Evolutionary conservation across 2,113 vertebrate species (phyloP).

Genomic region (Diadophis punctatus): DNA sequence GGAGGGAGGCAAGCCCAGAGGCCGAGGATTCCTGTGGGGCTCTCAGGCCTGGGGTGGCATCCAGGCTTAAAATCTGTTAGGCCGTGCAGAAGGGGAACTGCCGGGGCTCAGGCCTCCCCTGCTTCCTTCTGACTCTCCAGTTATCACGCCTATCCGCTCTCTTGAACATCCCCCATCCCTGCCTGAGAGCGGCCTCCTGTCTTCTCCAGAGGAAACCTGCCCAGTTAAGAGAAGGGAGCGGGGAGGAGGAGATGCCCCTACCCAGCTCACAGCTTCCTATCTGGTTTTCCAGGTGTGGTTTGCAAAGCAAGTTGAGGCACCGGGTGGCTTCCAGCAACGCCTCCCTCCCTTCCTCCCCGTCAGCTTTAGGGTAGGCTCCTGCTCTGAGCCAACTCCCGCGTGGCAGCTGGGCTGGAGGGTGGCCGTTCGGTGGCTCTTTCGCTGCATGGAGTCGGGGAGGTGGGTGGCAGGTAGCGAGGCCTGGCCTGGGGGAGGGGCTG

Average conservation of each 20-base stretch:
- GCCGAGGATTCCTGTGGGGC: not conserved
- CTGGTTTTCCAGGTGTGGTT: not conserved
- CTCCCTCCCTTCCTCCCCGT: not conserved
- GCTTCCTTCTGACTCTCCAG: not conserved
- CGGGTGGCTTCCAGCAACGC: not conserved
- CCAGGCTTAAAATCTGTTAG: not conserved
- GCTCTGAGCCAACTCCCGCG: fast-evolving
- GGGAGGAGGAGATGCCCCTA: not conserved
- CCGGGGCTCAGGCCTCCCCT: not conserved
- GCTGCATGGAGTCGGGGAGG: not conserved
- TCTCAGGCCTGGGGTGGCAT: not conserved
- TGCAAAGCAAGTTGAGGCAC: constrained; percentile 10
- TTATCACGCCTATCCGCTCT: too few relatives aligned
- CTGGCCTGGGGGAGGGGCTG: not conserved
- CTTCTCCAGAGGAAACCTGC: too few relatives aligned
- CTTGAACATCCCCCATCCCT: not conserved
- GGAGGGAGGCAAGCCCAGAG: not conserved
- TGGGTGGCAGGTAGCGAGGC: not conserved
- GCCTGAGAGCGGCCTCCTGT: too few relatives aligned
- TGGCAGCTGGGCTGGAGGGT: not conserved
- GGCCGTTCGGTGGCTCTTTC: fast-evolving
- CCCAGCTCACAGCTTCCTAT: not conserved
- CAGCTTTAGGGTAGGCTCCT: not conserved
- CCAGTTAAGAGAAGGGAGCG: not conserved
- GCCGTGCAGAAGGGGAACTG: not conserved